A percentile compares a stretch with the other conserved stretches of the same genome.
These are phyloP conservation scores for Anthopleura sola DNA, from an alignment of 64 coral and sea anemone genomes.

Conservation along the genomic window DNA sequence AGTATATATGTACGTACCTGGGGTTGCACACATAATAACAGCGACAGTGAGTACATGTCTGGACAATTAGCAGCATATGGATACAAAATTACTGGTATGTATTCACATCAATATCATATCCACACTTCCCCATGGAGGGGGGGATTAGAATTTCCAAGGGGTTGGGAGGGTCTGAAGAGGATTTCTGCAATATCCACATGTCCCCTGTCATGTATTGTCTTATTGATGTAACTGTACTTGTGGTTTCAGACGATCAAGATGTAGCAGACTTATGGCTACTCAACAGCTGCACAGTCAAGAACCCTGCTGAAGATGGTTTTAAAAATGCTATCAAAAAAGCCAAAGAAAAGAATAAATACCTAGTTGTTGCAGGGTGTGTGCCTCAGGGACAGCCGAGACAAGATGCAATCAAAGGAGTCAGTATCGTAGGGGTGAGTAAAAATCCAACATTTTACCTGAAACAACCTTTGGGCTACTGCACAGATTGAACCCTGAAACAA, in stretches of 20 bases:
- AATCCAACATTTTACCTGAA: too few species aligned
- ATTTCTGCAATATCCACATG: too few species aligned
- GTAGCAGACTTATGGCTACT: conserved; percentile 91
- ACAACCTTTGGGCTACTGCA: too few species aligned
- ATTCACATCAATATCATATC: background rate
- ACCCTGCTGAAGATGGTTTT: conserved; percentile 95
- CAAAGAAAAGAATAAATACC: conserved; percentile 69
- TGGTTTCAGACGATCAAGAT: conserved; percentile 67
- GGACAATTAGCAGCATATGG: conserved; percentile 96
- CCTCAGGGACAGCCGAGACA: conserved; percentile 96
- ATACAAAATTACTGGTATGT: conserved; percentile 84
- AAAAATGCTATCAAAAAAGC: conserved; percentile 92
- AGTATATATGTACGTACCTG: conserved; percentile 87
- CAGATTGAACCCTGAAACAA: too few species aligned
- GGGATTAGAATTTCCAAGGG: background rate
- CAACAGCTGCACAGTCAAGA: conserved; percentile 99
- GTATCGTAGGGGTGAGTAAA: conserved; percentile 86
- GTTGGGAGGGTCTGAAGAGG: background rate
- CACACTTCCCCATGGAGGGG: background rate
- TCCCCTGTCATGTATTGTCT: too few species aligned
- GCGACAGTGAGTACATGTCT: conserved; percentile 98
- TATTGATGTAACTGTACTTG: background rate
- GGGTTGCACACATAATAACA: conserved; percentile 99
- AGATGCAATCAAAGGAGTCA: conserved; percentile 81
- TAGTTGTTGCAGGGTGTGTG: conserved; percentile 94